Evolutionary conservation across 2,888 invertebrate species (phyloP).

Genomic region (Cataglyphis cursor): DNA sequence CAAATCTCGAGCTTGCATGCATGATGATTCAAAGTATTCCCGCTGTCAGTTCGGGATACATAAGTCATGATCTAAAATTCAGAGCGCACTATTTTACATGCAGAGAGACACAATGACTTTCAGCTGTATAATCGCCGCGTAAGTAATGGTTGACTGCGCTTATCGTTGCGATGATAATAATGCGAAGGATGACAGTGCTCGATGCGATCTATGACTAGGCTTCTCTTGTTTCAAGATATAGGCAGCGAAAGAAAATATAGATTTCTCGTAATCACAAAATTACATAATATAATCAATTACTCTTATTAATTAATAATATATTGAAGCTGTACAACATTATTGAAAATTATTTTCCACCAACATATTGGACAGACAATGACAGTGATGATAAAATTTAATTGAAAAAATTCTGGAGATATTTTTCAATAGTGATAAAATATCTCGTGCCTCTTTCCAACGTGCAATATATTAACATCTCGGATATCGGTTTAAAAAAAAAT

Average conservation of each 20-base stretch:
- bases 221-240: constrained; percentile 37
- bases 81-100: constrained; percentile 63
- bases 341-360: not conserved
- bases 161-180: constrained; percentile 79
- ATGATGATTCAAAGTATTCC: constrained; percentile 6
- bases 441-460: not conserved
- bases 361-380: not conserved
- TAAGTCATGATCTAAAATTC: constrained; percentile 54
- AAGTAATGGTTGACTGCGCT: constrained; percentile 72
- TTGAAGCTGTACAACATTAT: not conserved
- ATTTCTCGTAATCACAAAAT: not conserved
- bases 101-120: constrained; percentile 56
- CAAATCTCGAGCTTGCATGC: not conserved
- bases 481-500: not conserved
- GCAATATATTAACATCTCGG: not conserved
- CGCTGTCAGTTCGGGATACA: constrained; percentile 23
- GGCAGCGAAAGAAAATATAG: constrained; percentile 1
- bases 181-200: constrained; percentile 69
- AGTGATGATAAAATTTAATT: not conserved
- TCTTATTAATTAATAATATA: constrained; percentile 9
- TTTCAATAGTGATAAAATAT: not conserved
- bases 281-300: not conserved
- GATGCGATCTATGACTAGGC: constrained; percentile 58
- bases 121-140: constrained; percentile 75
- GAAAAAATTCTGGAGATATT: not conserved